phyloP scores from a whole-genome alignment of 2,888 invertebrate species.

The Drosophila mimetica region DNA sequence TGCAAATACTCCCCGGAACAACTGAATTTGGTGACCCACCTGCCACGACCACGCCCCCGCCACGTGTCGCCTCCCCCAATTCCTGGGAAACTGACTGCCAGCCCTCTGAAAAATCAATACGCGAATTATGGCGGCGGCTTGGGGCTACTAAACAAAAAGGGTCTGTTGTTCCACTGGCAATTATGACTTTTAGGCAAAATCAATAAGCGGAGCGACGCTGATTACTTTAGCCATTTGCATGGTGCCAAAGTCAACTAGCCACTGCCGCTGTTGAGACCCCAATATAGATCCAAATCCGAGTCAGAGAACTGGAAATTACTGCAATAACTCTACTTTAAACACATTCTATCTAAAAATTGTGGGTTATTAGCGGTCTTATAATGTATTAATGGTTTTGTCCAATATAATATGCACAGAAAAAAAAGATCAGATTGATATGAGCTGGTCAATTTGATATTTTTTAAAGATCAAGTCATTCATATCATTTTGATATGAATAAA shows the following conservation, averaged over 20 bases:
- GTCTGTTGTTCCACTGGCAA: slow-evolving; percentile 31
- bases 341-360: neutral
- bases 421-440: no score
- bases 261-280: slow-evolving; percentile 4
- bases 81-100: neutral
- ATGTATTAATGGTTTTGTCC: neutral
- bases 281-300: neutral
- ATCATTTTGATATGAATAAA: no score
- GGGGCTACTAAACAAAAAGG: slow-evolving; percentile 8
- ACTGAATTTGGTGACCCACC: slow-evolving; percentile 25
- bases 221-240: slow-evolving; percentile 35
- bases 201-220: slow-evolving; percentile 41
- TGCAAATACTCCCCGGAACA: slow-evolving; percentile 14
- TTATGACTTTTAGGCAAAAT: slow-evolving; percentile 62
- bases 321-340: neutral
- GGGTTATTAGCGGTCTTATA: neutral
- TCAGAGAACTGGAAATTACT: neutral
- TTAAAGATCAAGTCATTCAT: no score
- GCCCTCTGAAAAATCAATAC: slow-evolving; percentile 33
- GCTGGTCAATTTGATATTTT: no score
- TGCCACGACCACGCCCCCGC: slow-evolving; percentile 21
- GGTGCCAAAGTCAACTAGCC: slow-evolving; percentile 39
- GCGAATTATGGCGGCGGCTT: slow-evolving; percentile 18
- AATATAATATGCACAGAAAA: no score
- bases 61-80: slow-evolving; percentile 14